Evolutionary conservation across 1,140 invertebrate species (phyloP).

Genomic region (Sipha flava): DNA sequence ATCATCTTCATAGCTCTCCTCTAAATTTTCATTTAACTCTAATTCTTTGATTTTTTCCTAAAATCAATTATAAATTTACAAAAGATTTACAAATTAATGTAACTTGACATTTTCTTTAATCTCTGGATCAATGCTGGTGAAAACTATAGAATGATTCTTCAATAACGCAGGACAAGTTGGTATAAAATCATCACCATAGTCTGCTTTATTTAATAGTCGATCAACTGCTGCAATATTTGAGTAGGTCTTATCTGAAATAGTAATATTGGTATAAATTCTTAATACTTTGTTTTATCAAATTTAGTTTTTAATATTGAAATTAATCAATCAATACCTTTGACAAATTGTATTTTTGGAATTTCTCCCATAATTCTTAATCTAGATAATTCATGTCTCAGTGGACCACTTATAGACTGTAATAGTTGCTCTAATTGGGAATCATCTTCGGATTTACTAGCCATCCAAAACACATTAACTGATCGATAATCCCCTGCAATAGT

Average conservation of each 20-base stretch:
- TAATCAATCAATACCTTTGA: no score
- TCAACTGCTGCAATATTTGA: conserved; percentile 50
- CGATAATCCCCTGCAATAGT: conserved; percentile 56
- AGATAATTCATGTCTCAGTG: conserved; percentile 58
- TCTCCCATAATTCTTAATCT: conserved; percentile 59
- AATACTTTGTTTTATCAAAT: no score
- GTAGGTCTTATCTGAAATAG: conserved; percentile 49
- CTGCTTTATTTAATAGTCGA: conserved; percentile 47
- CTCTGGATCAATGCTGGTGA: background rate
- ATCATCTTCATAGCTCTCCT: conserved; percentile 34
- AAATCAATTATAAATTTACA: conserved; percentile 31
- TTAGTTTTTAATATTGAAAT: no score
- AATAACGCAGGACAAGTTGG: conserved; percentile 42
- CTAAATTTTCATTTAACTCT: conserved; percentile 40
- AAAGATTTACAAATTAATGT: background rate
- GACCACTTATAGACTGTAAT: conserved; percentile 48
- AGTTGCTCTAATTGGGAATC: conserved; percentile 48
- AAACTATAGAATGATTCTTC: background rate
- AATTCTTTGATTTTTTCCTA: conserved; percentile 47
- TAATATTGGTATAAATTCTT: no score
- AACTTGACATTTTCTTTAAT: conserved; percentile 37
- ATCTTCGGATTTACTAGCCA: conserved; percentile 46
- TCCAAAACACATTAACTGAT: conserved; percentile 59
- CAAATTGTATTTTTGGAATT: conserved; percentile 61
- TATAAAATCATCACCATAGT: conserved; percentile 54